Evolutionary conservation across 2,113 vertebrate genomes (phyloP), one percentile per base, ranked within the genome.

Genomic region (Ia io): DNA sequence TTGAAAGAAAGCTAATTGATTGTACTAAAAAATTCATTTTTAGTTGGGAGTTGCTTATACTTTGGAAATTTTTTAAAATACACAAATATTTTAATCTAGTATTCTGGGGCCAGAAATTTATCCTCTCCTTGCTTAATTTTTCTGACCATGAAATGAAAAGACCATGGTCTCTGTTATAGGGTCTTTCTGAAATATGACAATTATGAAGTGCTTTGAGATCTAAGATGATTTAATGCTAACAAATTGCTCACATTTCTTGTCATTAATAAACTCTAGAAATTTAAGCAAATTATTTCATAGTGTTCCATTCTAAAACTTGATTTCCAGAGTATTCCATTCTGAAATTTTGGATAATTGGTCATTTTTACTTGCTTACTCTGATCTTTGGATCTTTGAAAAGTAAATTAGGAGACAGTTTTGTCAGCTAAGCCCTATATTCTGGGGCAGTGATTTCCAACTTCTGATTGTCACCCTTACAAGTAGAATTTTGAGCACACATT

Each of bases 1-100:
- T 97, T 91, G 42, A 90, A 94, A 94, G 93, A 91, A 90, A 91
- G 51, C 22, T 69, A 53, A 49, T 95, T 77, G 70, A 53, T 92
- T 84, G 32, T 28, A 32, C 32, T 91, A 3, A 53, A 37, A 90
- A 84, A 69, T 63, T 32, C 61, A 63, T 63, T 91, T 53, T 88
- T 76, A 90, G 67, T 82, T 94, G 51, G 32, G 44, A 85, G 25
- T 77, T 87, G 42, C 23, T 80, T 86, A n/a, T 82, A 53, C 25
- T 88, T 88, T 47, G 69, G 59, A 95, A 90, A 84, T 63, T 42
- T 86, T 70, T 8, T 70, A 56, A 95, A 67, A 53, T 63, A 8
- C 42, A 61, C 8, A 80, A 1, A 59, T n/a, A 30, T 89, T 80
- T 90, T 7, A 77, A 6, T 76, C 23, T 89, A 51, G 7, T 93